Percentiles rank a stretch among this genome's conserved stretches.
Conservation (phyloP, 1,140 invertebrate genomes). For the Parapsyche elsis region DNA sequence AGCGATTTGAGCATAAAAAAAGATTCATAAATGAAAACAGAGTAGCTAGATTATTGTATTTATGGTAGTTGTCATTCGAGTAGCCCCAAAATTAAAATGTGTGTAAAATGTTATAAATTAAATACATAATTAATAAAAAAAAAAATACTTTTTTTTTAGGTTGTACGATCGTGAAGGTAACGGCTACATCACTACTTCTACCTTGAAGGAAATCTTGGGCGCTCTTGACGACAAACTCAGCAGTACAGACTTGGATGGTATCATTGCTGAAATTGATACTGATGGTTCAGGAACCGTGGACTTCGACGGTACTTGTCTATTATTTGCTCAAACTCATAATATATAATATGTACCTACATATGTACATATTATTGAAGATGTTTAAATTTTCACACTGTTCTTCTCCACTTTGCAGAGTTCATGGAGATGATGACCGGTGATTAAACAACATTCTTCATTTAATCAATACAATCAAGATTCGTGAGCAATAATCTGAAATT, state of each 20-base stretch:
- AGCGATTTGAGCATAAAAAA: too few relatives aligned
- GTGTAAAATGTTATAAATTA: too few relatives aligned
- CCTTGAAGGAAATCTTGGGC: slow-evolving; percentile 89
- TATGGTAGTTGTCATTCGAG: too few relatives aligned
- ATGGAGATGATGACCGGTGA: slow-evolving; percentile 90
- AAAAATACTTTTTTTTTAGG: slow-evolving; percentile 58
- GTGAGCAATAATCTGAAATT: background rate
- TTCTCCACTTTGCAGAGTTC: slow-evolving; percentile 72
- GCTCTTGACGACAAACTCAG: slow-evolving; percentile 92
- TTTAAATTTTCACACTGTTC: slow-evolving; percentile 2
- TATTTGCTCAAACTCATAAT: slow-evolving; percentile 6
- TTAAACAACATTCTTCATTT: slow-evolving; percentile 62
- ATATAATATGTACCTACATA: too few relatives aligned
- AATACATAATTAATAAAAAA: background rate
- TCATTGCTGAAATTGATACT: slow-evolving; percentile 94
- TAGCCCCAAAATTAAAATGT: too few relatives aligned
- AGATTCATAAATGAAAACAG: too few relatives aligned
- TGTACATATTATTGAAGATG: slow-evolving; percentile 39
- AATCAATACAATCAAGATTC: background rate
- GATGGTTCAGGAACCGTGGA: slow-evolving; percentile 93
- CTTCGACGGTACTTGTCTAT: slow-evolving; percentile 76
- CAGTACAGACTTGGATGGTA: slow-evolving; percentile 85
- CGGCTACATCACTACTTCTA: slow-evolving; percentile 92
- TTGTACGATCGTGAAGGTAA: slow-evolving; percentile 85
- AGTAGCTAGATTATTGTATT: too few relatives aligned